A percentile compares a stretch with the other conserved stretches of the same genome.
phyloP scores from a whole-genome alignment of 2,888 invertebrate species.

The Resseliella maxima region DNA sequence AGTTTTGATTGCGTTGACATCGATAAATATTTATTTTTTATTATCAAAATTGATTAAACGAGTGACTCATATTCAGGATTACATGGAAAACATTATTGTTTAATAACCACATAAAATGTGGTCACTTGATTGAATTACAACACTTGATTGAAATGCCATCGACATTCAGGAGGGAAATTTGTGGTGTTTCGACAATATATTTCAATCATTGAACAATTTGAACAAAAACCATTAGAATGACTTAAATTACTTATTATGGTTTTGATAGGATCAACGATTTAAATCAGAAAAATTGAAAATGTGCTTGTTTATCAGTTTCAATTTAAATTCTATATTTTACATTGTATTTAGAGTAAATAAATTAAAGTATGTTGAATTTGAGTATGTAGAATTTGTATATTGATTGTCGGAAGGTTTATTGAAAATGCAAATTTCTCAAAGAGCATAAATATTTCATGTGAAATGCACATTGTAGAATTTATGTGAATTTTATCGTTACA shows the following conservation, averaged over 20 bases:
- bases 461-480: background rate
- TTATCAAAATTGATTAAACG: background rate
- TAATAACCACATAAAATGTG: background rate
- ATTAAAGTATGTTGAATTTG: no score
- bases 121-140: no score
- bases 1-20: background rate
- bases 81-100: background rate
- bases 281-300: background rate
- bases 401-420: no score
- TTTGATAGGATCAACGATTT: background rate
- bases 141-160: background rate
- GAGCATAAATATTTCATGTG: no score
- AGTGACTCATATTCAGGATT: background rate
- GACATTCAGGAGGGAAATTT: background rate
- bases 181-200: background rate
- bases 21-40: constrained; percentile 48
- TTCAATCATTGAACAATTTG: background rate
- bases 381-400: no score
- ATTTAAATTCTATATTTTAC: no score
- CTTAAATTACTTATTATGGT: background rate
- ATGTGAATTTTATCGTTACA: background rate
- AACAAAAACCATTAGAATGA: background rate
- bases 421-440: no score
- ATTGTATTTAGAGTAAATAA: no score
- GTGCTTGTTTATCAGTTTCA: no score